Evolutionary conservation across 1,140 invertebrate species (phyloP).

Genomic region (Drosophila elegans): DNA sequence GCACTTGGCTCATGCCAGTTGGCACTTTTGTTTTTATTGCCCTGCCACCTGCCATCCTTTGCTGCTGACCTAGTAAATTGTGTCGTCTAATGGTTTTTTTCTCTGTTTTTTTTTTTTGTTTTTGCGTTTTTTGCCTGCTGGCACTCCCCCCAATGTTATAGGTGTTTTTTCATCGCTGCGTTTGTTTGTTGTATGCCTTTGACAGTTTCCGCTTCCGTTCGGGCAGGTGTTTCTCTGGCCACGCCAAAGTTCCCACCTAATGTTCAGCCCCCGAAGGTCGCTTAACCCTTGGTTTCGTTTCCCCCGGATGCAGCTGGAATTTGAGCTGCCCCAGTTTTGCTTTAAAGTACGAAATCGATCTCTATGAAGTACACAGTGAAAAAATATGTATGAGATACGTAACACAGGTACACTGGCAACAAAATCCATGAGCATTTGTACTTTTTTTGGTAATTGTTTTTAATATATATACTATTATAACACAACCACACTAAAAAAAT

Average conservation of each 20-base stretch:
- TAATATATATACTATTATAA: too few relatives aligned
- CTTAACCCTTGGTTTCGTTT: conserved; percentile 9
- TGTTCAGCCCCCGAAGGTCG: conserved; percentile 22
- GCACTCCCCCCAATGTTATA: neutral
- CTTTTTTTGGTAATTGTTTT: too few relatives aligned
- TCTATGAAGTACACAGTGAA: neutral
- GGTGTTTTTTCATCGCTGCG: conserved; percentile 16
- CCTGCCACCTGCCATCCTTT: conserved; percentile 56
- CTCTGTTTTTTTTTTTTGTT: conserved; percentile 37
- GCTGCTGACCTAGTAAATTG: conserved; percentile 71
- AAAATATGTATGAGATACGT: too few relatives aligned
- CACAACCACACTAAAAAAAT: too few relatives aligned
- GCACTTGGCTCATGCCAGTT: conserved; percentile 43
- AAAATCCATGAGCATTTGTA: too few relatives aligned
- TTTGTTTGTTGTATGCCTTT: conserved; percentile 66
- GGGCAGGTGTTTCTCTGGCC: conserved; percentile 44
- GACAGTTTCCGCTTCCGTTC: conserved; percentile 76
- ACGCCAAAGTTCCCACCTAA: conserved; percentile 20
- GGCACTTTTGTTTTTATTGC: conserved; percentile 62
- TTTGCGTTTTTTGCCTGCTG: neutral
- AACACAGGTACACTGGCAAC: too few relatives aligned
- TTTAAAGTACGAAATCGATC: conserved; percentile 25
- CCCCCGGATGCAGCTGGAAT: conserved; percentile 14
- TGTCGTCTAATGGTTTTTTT: conserved; percentile 71
- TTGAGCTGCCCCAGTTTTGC: neutral